These are phyloP conservation scores for Oscheius sp. DNA, from an alignment of 1,140 invertebrate genomes.

Conservation along the genomic window DNA sequence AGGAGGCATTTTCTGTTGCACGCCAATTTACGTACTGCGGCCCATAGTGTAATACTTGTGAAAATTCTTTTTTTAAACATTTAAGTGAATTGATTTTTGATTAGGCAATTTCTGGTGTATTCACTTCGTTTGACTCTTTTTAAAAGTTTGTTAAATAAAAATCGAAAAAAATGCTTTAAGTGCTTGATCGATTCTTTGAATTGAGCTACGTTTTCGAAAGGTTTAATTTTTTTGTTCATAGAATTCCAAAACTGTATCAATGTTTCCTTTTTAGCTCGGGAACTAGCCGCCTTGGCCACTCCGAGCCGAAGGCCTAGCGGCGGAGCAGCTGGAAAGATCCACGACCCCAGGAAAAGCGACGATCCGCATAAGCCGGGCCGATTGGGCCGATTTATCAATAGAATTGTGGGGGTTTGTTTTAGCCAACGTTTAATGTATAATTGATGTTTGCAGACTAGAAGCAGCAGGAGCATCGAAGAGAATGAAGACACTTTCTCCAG, in stretches of 20 bases:
- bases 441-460: background rate
- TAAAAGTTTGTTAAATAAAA: too few relatives aligned
- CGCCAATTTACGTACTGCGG: too few relatives aligned
- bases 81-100: too few relatives aligned
- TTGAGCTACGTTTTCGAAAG: too few relatives aligned
- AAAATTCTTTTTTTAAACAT: too few relatives aligned
- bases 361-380: background rate
- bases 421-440: background rate
- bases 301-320: background rate
- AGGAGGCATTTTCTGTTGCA: too few relatives aligned
- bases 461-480: background rate
- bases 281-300: background rate
- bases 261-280: background rate
- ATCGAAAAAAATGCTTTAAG: too few relatives aligned
- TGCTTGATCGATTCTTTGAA: too few relatives aligned
- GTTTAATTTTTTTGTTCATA: background rate
- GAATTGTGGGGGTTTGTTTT: background rate
- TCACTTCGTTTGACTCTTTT: too few relatives aligned
- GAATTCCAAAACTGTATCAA: background rate
- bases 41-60: too few relatives aligned
- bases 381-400: background rate
- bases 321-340: background rate
- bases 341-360: background rate
- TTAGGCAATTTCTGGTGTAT: too few relatives aligned
- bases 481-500: background rate